Evolutionary conservation across 2,797 vertebrate species (phyloP), one percentile per base, ranked within the genome.

Genomic region (Rhynchotus rufescens): DNA sequence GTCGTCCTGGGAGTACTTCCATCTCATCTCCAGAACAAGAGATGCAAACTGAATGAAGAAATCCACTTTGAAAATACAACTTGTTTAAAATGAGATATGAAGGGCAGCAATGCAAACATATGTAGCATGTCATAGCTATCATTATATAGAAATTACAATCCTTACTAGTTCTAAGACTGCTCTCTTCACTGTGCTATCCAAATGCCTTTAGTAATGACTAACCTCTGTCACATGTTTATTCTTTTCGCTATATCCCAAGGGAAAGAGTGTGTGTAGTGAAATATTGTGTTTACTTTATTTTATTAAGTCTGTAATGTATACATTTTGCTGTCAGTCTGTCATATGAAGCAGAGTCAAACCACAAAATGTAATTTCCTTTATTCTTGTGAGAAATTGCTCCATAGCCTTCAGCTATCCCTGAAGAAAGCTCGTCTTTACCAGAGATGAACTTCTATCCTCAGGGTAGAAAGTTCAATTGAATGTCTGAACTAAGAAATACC

Each of bases 231-330:
- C 25, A 5, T 56, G 15, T 52, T 73, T 64, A 67, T 77, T 92
- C 38, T 77, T 69, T 85, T 68, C 23, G 38, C 30, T 59, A 1
- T 62, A 47, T 16, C 51, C 51, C 14, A n/a, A 36, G 42, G 45
- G 25, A 71, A 67, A 9, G 84, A 57, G 25, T 40, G 28, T 45
- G 56, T 73, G 25, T 44, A 75, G 34, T 66, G 68, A 82, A 82
- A 74, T 87, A 66, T 47, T 66, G 61, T 17, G 3, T 60, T 66
- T 60, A 2, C 6, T 69, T 69, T 74, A 8, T 76, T 79, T 87
- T 81, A 74, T 79, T 77, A 75, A 80, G 86, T 89, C 75, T 93
- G 26, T 51, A 9, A 79, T 88, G 54, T 38, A 59, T 65, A 59
- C 2, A 36, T 64, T 83, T 71, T 84, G 32, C 40, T 57, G 2